These are phyloP conservation scores for Blera fallax DNA, from an alignment of 2,888 invertebrate genomes.

Conservation along the genomic window DNA sequence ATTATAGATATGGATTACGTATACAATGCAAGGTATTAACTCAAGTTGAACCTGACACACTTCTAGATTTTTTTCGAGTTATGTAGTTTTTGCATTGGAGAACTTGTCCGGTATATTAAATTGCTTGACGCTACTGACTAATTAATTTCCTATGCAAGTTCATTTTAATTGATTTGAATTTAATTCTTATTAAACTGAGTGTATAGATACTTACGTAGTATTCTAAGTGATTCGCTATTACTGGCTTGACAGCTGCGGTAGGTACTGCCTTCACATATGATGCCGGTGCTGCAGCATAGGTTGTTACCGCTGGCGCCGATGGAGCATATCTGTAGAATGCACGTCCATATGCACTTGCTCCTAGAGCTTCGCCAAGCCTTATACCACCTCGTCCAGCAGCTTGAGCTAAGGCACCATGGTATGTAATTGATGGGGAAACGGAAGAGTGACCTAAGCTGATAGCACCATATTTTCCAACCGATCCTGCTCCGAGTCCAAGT, in stretches of 20 bases:
- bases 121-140: too few relatives aligned
- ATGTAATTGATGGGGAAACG: constrained; percentile 76
- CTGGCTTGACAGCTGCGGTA: constrained; percentile 83
- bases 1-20: too few relatives aligned
- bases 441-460: constrained; percentile 46
- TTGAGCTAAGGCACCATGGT: constrained; percentile 76
- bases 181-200: too few relatives aligned
- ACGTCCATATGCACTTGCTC: constrained; percentile 47
- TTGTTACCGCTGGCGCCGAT: constrained; percentile 77
- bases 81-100: too few relatives aligned
- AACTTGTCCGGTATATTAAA: too few relatives aligned
- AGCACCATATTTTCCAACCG: constrained; percentile 60
- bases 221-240: constrained; percentile 85
- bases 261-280: constrained; percentile 80
- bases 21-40: too few relatives aligned
- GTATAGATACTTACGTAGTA: constrained; percentile 84
- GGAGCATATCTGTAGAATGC: constrained; percentile 78
- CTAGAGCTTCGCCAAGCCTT: constrained; percentile 48
- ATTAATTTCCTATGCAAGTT: too few relatives aligned
- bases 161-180: background rate
- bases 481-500: constrained; percentile 39
- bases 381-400: constrained; percentile 72
- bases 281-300: constrained; percentile 80
- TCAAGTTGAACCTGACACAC: too few relatives aligned
- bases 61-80: too few relatives aligned